Base-by-base conservation (phyloP, 2,888 invertebrate genomes). In the Nomada ruficornis region DNA sequence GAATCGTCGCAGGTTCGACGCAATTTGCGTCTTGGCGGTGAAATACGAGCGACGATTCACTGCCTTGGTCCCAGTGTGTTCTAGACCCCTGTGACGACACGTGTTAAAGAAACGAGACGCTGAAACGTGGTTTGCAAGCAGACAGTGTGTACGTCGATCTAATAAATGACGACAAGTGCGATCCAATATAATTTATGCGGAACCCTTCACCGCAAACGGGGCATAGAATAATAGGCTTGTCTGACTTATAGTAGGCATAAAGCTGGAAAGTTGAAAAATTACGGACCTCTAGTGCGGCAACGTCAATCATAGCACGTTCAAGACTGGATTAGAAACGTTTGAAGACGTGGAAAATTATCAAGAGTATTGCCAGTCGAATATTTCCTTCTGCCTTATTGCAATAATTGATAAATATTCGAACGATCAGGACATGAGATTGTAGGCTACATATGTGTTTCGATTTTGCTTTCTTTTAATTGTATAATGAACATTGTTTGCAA, bases 191-290 rank as follows among this genome's bases (percentile, higher is more conserved):
- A 67, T 77, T 72, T 69, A 68, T 72, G 68, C 68, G 55, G 65
- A 60, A 54, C 54, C 62, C 52, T 72, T 52, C 13, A 52, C 18
- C 47, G 47, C 52, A 64, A 69, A 73, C 78, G 78, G 73, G 76
- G 74, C 79, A 69, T 82, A 82, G 84, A 84, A 84, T 85, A 85
- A 82, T 84, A 64, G 76, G 71, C 20, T 36, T 29, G 55, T 42
- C 72, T 54, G 62, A 50, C 62, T 29, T n/a, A 29, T 23, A 52
- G 65, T 57, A 73, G 47, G 36, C 18, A 9, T 29, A 29, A 52
- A 54, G 55, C 42, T 44, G 72, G 63, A 55, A 67, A 65, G 54
- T 54, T 68, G 42, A 67, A 68, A 73, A 79, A 79, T 79, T 69
- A 73, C 59, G 52, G 36, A 55, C 64, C 36, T 23, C 65, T 55